A percentile compares a stretch with the other conserved stretches of the same genome.
Conservation (phyloP, 2,888 invertebrate species). For the Drosophila recens region DNA sequence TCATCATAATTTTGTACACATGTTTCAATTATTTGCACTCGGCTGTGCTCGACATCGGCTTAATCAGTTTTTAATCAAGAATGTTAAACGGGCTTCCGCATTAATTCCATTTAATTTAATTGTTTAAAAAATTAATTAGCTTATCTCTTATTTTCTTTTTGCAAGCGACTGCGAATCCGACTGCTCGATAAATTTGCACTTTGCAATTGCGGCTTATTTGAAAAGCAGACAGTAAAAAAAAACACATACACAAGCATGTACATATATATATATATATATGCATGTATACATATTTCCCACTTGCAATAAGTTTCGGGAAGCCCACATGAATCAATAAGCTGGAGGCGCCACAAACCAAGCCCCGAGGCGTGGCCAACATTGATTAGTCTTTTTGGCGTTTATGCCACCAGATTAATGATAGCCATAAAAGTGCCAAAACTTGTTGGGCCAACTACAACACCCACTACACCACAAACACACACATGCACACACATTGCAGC, state of each 20-base stretch:
- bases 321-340: slow-evolving; percentile 65
- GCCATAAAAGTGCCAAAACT: slow-evolving; percentile 53
- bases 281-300: neutral
- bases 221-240: slow-evolving; percentile 2
- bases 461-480: slow-evolving; percentile 38
- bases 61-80: slow-evolving; percentile 14
- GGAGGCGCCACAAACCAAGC: slow-evolving; percentile 37
- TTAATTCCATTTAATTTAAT: slow-evolving; percentile 50
- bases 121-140: slow-evolving; percentile 48
- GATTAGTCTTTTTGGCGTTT: slow-evolving; percentile 47
- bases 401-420: slow-evolving; percentile 68
- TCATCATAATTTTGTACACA: neutral
- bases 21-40: slow-evolving; percentile 16
- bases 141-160: slow-evolving; percentile 43
- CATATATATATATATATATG: neutral
- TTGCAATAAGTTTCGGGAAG: slow-evolving; percentile 14
- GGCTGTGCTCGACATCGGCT: neutral
- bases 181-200: slow-evolving; percentile 33
- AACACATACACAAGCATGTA: neutral
- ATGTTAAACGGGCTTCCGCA: slow-evolving; percentile 1
- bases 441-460: slow-evolving; percentile 41
- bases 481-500: slow-evolving; percentile 21
- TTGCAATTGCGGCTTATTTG: slow-evolving; percentile 17
- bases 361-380: slow-evolving; percentile 57
- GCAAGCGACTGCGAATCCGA: slow-evolving; percentile 9